A percentile compares a stretch with the other conserved stretches of the same genome.
Evolutionary conservation across 1,140 invertebrate species (phyloP).

Genomic region (Chymomyza costata): DNA sequence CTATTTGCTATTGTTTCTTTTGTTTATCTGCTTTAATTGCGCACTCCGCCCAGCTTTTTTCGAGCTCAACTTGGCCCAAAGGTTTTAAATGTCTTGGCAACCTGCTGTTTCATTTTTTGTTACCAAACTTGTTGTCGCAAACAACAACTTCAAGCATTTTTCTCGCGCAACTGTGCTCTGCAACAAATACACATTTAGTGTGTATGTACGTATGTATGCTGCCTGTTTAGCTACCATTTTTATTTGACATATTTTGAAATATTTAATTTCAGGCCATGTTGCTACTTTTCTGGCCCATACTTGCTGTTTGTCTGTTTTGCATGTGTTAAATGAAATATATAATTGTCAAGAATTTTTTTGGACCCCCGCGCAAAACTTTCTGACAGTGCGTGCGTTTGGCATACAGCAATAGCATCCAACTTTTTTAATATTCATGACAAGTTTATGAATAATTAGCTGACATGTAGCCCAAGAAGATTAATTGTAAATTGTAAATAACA

Average conservation of each 20-base stretch:
- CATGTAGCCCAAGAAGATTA: constrained; percentile 43
- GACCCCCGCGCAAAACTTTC: constrained; percentile 33
- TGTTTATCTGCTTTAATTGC: constrained; percentile 71
- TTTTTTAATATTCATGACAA: constrained; percentile 59
- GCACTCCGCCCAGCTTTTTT: neutral
- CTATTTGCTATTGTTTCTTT: constrained; percentile 53
- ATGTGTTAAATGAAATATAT: constrained; percentile 45
- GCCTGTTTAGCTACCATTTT: constrained; percentile 15
- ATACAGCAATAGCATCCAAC: too few species aligned
- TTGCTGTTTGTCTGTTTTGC: constrained; percentile 3
- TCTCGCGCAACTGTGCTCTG: neutral
- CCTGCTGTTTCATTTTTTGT: constrained; percentile 15
- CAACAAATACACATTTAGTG: constrained; percentile 16
- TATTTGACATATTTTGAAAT: constrained; percentile 24
- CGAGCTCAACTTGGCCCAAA: neutral
- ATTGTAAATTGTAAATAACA: constrained; percentile 16
- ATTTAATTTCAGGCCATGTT: constrained; percentile 38
- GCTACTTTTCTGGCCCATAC: too few species aligned
- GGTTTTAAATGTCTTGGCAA: constrained; percentile 21
- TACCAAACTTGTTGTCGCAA: constrained; percentile 27
- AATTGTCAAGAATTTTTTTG: constrained; percentile 45
- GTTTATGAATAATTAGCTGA: constrained; percentile 64
- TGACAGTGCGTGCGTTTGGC: constrained; percentile 5
- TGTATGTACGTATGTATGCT: constrained; percentile 9
- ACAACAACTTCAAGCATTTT: constrained; percentile 1